phyloP scores from a whole-genome alignment of 2,113 vertebrate genomes.

The Periophthalmus modestus region DNA sequence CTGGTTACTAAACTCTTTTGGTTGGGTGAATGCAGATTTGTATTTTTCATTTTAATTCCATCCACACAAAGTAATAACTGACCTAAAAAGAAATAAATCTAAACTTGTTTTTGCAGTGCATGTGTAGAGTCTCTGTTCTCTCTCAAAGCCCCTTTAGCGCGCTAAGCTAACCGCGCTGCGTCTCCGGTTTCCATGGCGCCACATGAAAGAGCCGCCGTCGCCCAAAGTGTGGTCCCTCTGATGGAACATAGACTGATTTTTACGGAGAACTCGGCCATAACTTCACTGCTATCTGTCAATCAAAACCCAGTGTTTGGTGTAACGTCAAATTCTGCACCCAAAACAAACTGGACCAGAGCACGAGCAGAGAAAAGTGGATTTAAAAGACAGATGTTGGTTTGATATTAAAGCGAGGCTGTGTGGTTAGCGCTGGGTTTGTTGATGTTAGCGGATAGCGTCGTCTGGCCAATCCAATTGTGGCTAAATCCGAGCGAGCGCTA shows the following conservation, averaged over 20 bases:
- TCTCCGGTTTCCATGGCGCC: conserved; percentile 69
- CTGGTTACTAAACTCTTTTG: too few species aligned
- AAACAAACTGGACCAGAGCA: conserved; percentile 57
- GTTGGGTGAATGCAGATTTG: too few species aligned
- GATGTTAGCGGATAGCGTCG: conserved; percentile 43
- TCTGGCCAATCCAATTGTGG: conserved; percentile 58
- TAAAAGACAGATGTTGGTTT: conserved; percentile 68
- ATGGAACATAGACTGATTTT: conserved; percentile 65
- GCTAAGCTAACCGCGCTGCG: conserved; percentile 53
- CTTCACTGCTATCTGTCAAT: conserved; percentile 62
- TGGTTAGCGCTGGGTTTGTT: conserved; percentile 49
- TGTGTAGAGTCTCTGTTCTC: conserved; percentile 70
- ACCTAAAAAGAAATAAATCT: too few species aligned
- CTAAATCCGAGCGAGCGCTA: conserved; percentile 41
- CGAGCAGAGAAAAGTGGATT: conserved; percentile 60
- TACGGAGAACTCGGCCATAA: conserved; percentile 44
- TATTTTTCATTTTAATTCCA: too few species aligned
- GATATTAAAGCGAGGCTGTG: conserved; percentile 59
- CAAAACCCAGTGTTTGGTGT: conserved; percentile 56
- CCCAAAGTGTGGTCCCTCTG: conserved; percentile 69
- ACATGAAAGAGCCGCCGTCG: conserved; percentile 70
- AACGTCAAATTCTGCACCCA: conserved; percentile 35
- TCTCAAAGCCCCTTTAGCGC: conserved; percentile 70
- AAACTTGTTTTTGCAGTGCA: neutral
- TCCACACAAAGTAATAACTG: too few species aligned